Conservation (phyloP, 1,140 invertebrate species). For the Drosophila quadrilineata region DNA sequence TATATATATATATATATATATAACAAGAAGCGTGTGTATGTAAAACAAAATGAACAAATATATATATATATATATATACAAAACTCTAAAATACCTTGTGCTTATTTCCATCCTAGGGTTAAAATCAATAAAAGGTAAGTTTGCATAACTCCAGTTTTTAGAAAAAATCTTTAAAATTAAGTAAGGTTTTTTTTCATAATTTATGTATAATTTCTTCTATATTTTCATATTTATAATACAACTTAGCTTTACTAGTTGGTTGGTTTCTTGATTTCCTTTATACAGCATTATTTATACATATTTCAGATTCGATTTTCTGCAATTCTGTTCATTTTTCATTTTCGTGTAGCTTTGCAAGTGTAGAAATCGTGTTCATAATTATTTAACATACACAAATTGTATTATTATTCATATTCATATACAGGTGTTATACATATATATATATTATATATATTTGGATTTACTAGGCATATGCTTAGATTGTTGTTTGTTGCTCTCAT, state of each 20-base stretch:
- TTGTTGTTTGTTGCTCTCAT: conserved; percentile 23
- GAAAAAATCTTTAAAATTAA: no score
- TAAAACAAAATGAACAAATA: conserved; percentile 12
- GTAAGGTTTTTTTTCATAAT: conserved; percentile 49
- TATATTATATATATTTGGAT: conserved; percentile 48
- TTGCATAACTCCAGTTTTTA: no score
- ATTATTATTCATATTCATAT: conserved; percentile 14
- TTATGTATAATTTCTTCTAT: conserved; percentile 69
- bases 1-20: conserved; percentile 19
- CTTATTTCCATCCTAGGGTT: background rate
- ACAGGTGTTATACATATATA: conserved; percentile 30
- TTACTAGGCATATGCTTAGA: conserved; percentile 46
- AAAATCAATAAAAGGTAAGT: background rate
- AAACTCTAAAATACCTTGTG: background rate
- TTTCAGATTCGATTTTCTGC: conserved; percentile 13
- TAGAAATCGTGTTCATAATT: conserved; percentile 31
- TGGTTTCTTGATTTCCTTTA: conserved; percentile 40
- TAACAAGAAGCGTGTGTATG: conserved; percentile 19
- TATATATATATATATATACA: conserved; percentile 27
- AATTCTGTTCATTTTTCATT: background rate
- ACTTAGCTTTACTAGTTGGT: conserved; percentile 53
- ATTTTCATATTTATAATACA: conserved; percentile 66
- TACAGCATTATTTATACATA: conserved; percentile 45
- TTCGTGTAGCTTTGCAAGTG: no score
- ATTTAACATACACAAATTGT: conserved; percentile 35